phyloP scores from a whole-genome alignment of 2,797 vertebrate genomes.

The Rhynchonycteris naso region DNA sequence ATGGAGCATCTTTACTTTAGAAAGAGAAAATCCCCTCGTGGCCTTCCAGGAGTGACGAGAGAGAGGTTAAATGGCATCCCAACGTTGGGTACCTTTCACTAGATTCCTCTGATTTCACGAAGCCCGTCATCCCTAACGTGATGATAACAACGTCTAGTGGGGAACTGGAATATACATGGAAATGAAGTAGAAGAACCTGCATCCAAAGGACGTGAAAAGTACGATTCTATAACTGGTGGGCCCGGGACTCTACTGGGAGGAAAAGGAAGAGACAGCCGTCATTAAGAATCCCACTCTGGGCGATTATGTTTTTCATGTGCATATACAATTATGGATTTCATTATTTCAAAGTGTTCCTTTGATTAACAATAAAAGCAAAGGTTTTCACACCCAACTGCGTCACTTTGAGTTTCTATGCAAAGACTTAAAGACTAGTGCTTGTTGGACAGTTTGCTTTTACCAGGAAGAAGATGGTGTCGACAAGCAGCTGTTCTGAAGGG shows the following conservation, averaged over 20 bases:
- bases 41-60: slow-evolving; percentile 82
- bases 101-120: slow-evolving; percentile 86
- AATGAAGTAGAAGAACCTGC: slow-evolving; percentile 90
- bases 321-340: slow-evolving; percentile 84
- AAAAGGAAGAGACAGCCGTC: slow-evolving; percentile 75
- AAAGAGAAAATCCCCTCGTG: slow-evolving; percentile 79
- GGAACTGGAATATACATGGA: slow-evolving; percentile 94
- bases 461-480: not conserved
- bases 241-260: slow-evolving; percentile 83
- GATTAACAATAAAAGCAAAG: slow-evolving; percentile 85
- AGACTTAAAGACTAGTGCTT: slow-evolving; percentile 77
- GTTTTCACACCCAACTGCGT: slow-evolving; percentile 83
- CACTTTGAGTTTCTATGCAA: slow-evolving; percentile 81
- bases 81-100: slow-evolving; percentile 85
- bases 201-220: slow-evolving; percentile 84
- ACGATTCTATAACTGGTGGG: slow-evolving; percentile 88
- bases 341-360: slow-evolving; percentile 84
- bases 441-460: not conserved
- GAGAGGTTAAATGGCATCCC: slow-evolving; percentile 83
- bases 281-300: slow-evolving; percentile 83
- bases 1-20: slow-evolving; percentile 73
- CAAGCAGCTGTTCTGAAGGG: not conserved
- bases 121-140: slow-evolving; percentile 87
- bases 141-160: slow-evolving; percentile 91
- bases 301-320: slow-evolving; percentile 83